These are phyloP conservation scores for Diadophis punctatus DNA, from an alignment of 2,113 vertebrate species.

Conservation along the genomic window DNA sequence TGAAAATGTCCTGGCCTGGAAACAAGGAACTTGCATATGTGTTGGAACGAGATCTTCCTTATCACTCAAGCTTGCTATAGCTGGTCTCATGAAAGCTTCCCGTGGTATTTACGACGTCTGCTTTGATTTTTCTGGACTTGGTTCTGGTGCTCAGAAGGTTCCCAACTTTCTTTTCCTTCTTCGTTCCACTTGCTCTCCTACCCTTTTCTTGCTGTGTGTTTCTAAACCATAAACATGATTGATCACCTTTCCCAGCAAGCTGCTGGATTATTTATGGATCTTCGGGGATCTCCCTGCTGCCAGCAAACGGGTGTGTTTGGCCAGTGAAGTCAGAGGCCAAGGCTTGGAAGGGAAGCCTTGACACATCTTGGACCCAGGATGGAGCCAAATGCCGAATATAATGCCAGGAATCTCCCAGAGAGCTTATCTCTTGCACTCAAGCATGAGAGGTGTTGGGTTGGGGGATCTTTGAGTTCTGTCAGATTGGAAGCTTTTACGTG, in stretches of 20 bases:
- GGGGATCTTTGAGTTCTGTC: no score
- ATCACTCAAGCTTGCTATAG: not conserved
- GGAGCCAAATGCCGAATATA: accelerated
- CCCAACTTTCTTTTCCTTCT: not conserved
- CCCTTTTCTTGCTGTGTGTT: slow-evolving; percentile 19
- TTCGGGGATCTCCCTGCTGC: slow-evolving; percentile 43
- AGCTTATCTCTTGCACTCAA: slow-evolving; percentile 2
- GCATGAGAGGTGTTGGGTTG: accelerated
- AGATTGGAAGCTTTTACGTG: not conserved
- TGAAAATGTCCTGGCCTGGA: slow-evolving; percentile 1
- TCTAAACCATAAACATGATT: slow-evolving; percentile 36
- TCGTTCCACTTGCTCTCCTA: not conserved
- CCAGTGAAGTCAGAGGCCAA: slow-evolving; percentile 46
- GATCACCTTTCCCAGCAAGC: slow-evolving; percentile 29
- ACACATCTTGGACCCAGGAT: not conserved
- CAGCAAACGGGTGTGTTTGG: slow-evolving; percentile 31
- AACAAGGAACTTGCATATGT: not conserved
- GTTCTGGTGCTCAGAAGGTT: not conserved
- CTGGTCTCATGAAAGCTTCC: not conserved
- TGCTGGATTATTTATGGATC: slow-evolving; percentile 51
- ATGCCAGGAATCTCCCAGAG: not conserved
- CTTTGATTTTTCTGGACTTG: not conserved
- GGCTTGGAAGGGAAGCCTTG: slow-evolving; percentile 28
- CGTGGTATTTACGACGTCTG: not conserved
- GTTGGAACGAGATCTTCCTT: not conserved